These are phyloP conservation scores for Brenthis daphne DNA, from an alignment of 2,888 invertebrate genomes.

Conservation along the genomic window DNA sequence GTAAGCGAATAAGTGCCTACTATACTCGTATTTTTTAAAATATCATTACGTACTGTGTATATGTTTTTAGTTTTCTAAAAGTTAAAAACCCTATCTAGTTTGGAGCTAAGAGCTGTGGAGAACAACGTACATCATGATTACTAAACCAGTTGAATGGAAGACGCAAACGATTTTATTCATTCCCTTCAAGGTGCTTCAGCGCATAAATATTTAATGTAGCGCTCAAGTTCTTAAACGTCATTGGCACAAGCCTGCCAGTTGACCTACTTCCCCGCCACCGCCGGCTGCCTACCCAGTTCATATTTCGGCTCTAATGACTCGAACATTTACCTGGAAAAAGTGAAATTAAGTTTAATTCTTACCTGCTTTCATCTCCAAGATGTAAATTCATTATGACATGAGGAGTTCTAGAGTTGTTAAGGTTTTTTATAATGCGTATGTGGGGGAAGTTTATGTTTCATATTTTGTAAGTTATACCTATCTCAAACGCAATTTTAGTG, in stretches of 20 bases:
- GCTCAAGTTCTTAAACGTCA: constrained; percentile 28
- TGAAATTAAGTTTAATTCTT: constrained; percentile 12
- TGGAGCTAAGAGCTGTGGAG: too few species aligned
- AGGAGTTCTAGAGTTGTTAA: background rate
- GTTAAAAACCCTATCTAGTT: too few species aligned
- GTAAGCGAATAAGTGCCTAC: too few species aligned
- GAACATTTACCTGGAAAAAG: constrained; percentile 22
- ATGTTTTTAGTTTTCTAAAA: too few species aligned
- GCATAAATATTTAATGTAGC: constrained; percentile 27
- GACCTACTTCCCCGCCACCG: constrained; percentile 22
- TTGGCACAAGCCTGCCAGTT: constrained; percentile 20
- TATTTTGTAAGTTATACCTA: too few species aligned
- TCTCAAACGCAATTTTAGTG: too few species aligned
- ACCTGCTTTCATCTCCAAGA: constrained; percentile 7
- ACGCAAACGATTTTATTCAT: constrained; percentile 14
- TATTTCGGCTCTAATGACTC: constrained; percentile 31
- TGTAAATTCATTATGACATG: constrained; percentile 13
- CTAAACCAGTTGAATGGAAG: constrained; percentile 9
- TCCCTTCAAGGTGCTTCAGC: constrained; percentile 20
- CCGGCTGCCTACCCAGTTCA: background rate
- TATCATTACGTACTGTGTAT: too few species aligned
- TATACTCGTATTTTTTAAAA: too few species aligned
- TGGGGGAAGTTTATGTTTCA: too few species aligned
- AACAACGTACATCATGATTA: constrained; percentile 3
- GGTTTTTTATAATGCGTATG: background rate